Evolutionary conservation across 2,888 invertebrate genomes (phyloP).

Genomic region (Ceriagrion tenellum): DNA sequence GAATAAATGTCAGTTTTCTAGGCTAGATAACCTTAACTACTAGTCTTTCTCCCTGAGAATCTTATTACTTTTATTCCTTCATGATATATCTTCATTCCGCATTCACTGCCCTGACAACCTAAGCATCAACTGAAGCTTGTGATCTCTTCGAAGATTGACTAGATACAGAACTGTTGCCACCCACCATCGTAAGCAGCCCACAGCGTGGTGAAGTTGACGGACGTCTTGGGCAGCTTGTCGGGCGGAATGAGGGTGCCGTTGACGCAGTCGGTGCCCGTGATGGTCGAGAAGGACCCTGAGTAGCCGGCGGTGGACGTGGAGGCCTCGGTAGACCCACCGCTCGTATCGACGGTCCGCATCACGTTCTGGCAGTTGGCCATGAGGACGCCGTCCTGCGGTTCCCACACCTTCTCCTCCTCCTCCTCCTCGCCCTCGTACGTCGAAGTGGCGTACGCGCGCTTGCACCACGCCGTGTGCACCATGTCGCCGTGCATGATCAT

Average conservation of each 20-base stretch:
- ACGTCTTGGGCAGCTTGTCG: constrained; percentile 79
- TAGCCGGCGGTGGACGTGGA: constrained; percentile 61
- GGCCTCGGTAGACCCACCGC: neutral
- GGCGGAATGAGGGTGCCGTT: constrained; percentile 84
- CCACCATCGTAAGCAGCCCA: constrained; percentile 82
- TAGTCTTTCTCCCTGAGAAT: too few relatives aligned
- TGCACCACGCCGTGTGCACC: constrained; percentile 82
- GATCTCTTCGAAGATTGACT: too few relatives aligned
- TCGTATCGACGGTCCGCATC: neutral
- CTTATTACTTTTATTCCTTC: too few relatives aligned
- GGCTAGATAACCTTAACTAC: too few relatives aligned
- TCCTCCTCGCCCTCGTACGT: constrained; percentile 45
- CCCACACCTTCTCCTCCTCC: constrained; percentile 41
- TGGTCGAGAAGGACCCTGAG: constrained; percentile 29
- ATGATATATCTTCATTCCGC: too few relatives aligned
- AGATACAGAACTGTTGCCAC: neutral
- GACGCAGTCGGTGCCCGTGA: constrained; percentile 83
- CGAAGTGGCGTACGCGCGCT: constrained; percentile 76
- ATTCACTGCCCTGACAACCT: too few relatives aligned
- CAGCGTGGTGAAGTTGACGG: constrained; percentile 85
- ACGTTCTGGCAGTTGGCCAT: constrained; percentile 69
- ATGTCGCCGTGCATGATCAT: constrained; percentile 82
- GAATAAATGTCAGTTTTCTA: too few relatives aligned
- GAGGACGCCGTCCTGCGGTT: constrained; percentile 49
- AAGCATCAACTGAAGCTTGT: too few relatives aligned